Percentiles rank a stretch among this genome's conserved stretches.
Conservation (phyloP, 2,797 vertebrate genomes). For the Hypotaenidia philippensis region DNA sequence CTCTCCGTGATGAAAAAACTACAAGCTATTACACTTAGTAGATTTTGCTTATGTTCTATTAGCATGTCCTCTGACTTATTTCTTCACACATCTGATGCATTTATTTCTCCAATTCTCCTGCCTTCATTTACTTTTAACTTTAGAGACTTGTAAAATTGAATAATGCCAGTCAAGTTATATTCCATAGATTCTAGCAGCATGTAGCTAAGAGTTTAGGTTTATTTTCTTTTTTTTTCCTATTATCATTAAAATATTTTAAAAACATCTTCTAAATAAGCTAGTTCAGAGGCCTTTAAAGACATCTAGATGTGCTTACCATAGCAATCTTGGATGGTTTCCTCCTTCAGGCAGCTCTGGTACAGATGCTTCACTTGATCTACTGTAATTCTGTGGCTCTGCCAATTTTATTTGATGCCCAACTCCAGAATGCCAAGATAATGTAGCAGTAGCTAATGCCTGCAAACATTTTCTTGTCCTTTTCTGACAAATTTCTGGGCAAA, state of each 20-base stretch:
- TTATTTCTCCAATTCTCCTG: not conserved
- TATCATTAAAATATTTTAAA: not conserved
- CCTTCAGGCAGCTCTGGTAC: not conserved
- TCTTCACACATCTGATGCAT: not conserved
- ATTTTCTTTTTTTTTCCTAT: not conserved
- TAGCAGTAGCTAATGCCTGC: not conserved
- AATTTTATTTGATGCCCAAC: not conserved
- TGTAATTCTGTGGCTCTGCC: not conserved
- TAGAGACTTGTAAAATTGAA: not conserved
- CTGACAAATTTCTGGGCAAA: constrained; percentile 4
- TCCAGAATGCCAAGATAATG: not conserved
- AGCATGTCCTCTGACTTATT: fast-evolving
- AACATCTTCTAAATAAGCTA: not conserved
- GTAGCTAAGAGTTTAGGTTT: not conserved
- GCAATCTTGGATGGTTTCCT: not conserved
- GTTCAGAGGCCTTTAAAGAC: not conserved
- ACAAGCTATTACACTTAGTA: not conserved
- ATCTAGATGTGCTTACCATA: not conserved
- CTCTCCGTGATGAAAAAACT: not conserved
- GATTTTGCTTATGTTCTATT: not conserved
- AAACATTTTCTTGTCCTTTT: not conserved
- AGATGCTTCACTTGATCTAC: not conserved
- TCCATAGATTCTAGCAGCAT: not conserved
- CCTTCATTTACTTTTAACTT: not conserved
- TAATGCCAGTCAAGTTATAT: not conserved